Evolutionary conservation across 2,888 invertebrate genomes (phyloP).

Genomic region (Drosophila silvestris): DNA sequence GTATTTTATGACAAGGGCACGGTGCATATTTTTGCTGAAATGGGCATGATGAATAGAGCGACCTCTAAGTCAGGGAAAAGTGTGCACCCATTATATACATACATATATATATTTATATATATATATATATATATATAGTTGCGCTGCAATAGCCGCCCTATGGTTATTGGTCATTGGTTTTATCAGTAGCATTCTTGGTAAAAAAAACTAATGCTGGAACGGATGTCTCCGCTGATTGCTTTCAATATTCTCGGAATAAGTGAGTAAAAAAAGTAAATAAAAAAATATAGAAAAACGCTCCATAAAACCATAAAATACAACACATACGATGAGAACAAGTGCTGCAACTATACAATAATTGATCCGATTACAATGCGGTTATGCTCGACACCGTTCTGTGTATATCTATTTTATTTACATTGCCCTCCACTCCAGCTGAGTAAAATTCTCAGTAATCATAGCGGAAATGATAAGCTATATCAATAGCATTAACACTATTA

Average conservation of each 20-base stretch:
- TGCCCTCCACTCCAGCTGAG: conserved; percentile 6
- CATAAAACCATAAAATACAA: neutral
- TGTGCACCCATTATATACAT: neutral
- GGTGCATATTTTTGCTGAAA: conserved; percentile 27
- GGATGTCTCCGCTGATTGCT: conserved; percentile 43
- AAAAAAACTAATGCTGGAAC: conserved; percentile 31
- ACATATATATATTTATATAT: neutral
- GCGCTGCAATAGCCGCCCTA: conserved; percentile 16
- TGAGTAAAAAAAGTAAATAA: neutral
- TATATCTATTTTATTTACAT: conserved; percentile 27
- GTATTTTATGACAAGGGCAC: conserved; percentile 34
- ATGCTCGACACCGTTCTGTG: conserved; percentile 24
- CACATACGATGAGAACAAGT: neutral
- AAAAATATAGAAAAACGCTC: neutral
- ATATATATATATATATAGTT: conserved; percentile 20
- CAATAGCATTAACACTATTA: conserved; percentile 3
- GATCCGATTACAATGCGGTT: conserved; percentile 33
- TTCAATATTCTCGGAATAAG: conserved; percentile 37
- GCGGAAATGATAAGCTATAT: conserved; percentile 47
- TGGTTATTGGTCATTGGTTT: conserved; percentile 7
- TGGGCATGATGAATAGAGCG: conserved; percentile 20
- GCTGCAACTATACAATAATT: conserved; percentile 15
- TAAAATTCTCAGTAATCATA: conserved; percentile 28
- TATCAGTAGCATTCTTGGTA: conserved; percentile 34
- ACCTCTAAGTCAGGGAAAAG: neutral